phyloP scores from a whole-genome alignment of 2,797 vertebrate genomes.

The Acanthurus lineatus region DNA sequence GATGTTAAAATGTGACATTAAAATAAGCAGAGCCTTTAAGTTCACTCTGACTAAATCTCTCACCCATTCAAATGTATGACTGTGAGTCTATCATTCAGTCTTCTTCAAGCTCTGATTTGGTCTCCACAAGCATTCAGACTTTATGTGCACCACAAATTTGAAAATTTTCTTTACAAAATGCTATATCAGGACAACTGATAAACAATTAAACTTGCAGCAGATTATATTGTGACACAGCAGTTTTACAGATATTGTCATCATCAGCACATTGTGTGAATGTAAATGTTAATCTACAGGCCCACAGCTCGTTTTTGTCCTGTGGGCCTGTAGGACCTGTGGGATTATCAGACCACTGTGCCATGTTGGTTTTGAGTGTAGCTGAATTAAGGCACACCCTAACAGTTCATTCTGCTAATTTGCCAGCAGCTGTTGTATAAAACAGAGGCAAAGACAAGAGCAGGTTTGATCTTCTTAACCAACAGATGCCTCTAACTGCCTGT shows the following conservation, averaged over 20 bases:
- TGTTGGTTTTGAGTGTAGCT: not conserved
- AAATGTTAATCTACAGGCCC: not conserved
- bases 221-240: not conserved
- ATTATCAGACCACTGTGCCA: not conserved
- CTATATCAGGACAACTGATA: too few relatives aligned
- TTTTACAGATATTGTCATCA: not conserved
- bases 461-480: conserved; percentile 44
- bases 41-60: not conserved
- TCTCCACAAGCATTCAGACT: not conserved
- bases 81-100: not conserved
- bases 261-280: not conserved
- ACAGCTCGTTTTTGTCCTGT: not conserved
- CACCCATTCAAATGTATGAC: not conserved
- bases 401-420: conserved; percentile 4
- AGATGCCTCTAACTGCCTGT: conserved; percentile 9
- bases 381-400: not conserved
- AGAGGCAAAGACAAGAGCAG: conserved; percentile 7
- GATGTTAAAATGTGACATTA: not conserved
- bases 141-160: not conserved
- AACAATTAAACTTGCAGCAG: not conserved
- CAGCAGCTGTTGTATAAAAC: conserved; percentile 24
- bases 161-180: not conserved
- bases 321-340: not conserved
- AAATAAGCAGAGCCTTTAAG: not conserved
- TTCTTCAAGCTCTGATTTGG: not conserved